Percentiles rank a stretch among this genome's conserved stretches.
Conservation (phyloP, 2,113 vertebrate species). For the Nymphicus hollandicus region DNA sequence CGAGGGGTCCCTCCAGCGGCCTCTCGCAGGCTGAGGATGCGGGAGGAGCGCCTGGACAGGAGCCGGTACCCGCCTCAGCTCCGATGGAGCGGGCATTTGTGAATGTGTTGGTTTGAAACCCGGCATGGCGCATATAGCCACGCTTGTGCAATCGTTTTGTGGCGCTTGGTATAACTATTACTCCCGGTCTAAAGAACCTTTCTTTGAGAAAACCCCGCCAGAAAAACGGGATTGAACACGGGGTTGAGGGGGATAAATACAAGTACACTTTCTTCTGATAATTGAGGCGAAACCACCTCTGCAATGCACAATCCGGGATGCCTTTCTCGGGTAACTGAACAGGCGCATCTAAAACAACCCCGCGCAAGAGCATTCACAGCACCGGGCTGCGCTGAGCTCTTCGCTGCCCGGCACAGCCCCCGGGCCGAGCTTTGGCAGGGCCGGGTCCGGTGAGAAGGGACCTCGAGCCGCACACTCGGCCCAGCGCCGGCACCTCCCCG, state of each 20-base stretch:
- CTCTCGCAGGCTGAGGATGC: fast-evolving
- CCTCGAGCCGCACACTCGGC: not conserved
- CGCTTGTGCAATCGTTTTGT: not conserved
- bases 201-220: not conserved
- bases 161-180: no score
- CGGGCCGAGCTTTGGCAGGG: no score
- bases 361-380: not conserved
- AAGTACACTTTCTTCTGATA: not conserved
- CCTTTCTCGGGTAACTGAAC: fast-evolving
- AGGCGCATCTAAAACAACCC: fast-evolving
- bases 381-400: not conserved
- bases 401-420: not conserved
- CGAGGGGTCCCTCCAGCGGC: fast-evolving
- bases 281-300: fast-evolving
- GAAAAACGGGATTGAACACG: not conserved
- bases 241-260: fast-evolving
- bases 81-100: fast-evolving
- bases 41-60: no score
- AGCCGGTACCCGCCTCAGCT: not conserved
- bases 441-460: not conserved
- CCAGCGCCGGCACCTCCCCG: not conserved
- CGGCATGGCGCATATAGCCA: not conserved
- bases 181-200: not conserved
- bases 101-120: not conserved
- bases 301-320: fast-evolving